Base-by-base conservation (phyloP, 2,888 invertebrate species). In the Euclidia mi region DNA sequence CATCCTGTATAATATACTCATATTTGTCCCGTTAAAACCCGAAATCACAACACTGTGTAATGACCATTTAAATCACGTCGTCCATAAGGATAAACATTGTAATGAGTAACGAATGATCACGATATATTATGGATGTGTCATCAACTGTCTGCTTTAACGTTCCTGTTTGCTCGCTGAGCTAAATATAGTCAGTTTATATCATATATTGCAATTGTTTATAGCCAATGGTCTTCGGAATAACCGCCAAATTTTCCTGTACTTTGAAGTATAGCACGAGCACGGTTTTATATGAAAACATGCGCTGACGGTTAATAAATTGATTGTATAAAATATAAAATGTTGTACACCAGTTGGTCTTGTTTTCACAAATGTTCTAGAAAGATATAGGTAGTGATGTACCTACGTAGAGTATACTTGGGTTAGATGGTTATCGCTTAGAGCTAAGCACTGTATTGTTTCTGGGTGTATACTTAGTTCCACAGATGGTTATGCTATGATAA, bases 111-210 rank as follows among this genome's bases (percentile, higher is more conserved):
- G 7, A 25, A 25, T 25, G 0, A 3, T 25, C 20, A 7, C 20
- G 4, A 25, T 29, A 40, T 18, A 10, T 57, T 58, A 47, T 34
- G n/a, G 10, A 49, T 15, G 56, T 65, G 65, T 71, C 65, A 52
- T 68, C 55, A 15, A 18, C 50, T 56, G 40, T 43, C 38, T 43
- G 47, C 28, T 38, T 38, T 18, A 37, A 53, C 65, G 44, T 50
- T 60, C 47, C 15, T 18, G 42, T 56, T 53, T 56, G 50, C 47
- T 63, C 61, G 64, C 58, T 59, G 62, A 46, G 46, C 69, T 73
- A 72, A 80, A 81, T 80, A 79, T 81, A 79, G 74, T 74, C 52
- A 46, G 83, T 80, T 85, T 81, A 85, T 82, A 77, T 87, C 74
- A 76, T 76, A 67, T 71, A 75, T 75, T 80, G 49, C 62, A 64